Conservation (phyloP, 2,888 invertebrate genomes). For the Mimumesa dahlbomi region DNA sequence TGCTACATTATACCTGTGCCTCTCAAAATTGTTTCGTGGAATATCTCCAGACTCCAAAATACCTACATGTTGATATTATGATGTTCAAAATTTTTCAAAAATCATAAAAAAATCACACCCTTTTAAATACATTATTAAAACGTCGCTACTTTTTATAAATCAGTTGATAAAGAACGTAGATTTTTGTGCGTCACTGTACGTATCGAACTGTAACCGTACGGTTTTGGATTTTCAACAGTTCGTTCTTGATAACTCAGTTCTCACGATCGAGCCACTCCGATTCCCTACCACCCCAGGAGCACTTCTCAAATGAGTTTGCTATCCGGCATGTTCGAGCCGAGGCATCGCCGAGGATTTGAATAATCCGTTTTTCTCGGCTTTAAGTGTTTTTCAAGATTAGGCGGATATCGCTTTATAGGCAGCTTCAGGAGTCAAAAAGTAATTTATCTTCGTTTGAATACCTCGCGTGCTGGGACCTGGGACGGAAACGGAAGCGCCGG, state of each 20-base stretch:
- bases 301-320: slow-evolving; percentile 63
- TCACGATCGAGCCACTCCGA: slow-evolving; percentile 29
- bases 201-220: slow-evolving; percentile 32
- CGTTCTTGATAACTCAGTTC: slow-evolving; percentile 7
- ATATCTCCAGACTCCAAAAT: no score
- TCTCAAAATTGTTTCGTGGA: no score
- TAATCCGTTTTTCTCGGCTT: slow-evolving; percentile 62
- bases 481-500: background rate
- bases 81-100: no score
- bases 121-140: no score
- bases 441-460: slow-evolving; percentile 69
- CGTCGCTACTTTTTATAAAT: no score
- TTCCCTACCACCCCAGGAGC: slow-evolving; percentile 27
- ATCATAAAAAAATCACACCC: no score
- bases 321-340: slow-evolving; percentile 49
- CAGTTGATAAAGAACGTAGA: no score
- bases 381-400: slow-evolving; percentile 70
- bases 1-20: no score
- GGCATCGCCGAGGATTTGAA: slow-evolving; percentile 59
- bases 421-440: slow-evolving; percentile 54
- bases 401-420: slow-evolving; percentile 58
- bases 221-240: slow-evolving; percentile 49
- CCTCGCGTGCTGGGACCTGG: slow-evolving; percentile 27
- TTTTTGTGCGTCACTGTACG: no score
- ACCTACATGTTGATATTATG: no score